Percentiles rank a stretch among this genome's conserved stretches.
Evolutionary conservation across 1,140 invertebrate genomes (phyloP).

Genomic region (Bactericera cockerelli): DNA sequence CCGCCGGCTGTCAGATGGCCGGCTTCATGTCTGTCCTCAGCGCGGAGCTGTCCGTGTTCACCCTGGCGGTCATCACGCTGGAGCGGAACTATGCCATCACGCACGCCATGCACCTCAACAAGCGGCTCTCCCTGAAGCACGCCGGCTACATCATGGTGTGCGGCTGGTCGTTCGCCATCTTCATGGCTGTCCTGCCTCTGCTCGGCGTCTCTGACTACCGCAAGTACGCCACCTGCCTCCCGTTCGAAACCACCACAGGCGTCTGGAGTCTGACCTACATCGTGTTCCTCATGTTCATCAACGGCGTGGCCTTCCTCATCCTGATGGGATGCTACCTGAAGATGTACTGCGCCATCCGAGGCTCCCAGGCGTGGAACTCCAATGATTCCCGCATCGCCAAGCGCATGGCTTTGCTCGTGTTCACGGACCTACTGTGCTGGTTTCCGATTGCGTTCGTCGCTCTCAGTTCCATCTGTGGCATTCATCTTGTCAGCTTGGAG

Average conservation of each 20-base stretch:
- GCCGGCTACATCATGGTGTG: slow-evolving; percentile 77
- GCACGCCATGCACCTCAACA: slow-evolving; percentile 94
- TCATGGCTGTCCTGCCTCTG: slow-evolving; percentile 77
- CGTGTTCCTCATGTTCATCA: slow-evolving; percentile 84
- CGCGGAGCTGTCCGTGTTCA: slow-evolving; percentile 88
- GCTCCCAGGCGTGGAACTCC: slow-evolving; percentile 89
- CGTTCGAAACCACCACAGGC: slow-evolving; percentile 72
- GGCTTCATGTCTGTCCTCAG: slow-evolving; percentile 92
- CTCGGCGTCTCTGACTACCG: slow-evolving; percentile 87
- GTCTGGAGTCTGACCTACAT: slow-evolving; percentile 69
- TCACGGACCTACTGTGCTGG: slow-evolving; percentile 96
- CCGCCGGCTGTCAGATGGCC: slow-evolving; percentile 77
- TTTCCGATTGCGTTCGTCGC: slow-evolving; percentile 95
- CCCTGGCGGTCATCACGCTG: slow-evolving; percentile 89
- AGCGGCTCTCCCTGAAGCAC: slow-evolving; percentile 67
- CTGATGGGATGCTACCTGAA: slow-evolving; percentile 91
- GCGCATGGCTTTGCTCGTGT: slow-evolving; percentile 89
- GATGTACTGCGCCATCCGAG: slow-evolving; percentile 92
- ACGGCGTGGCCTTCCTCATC: slow-evolving; percentile 83
- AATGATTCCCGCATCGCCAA: slow-evolving; percentile 95
- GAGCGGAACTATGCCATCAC: slow-evolving; percentile 95
- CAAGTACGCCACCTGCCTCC: slow-evolving; percentile 89
- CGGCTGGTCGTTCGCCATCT: slow-evolving; percentile 80
- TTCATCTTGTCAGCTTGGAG: slow-evolving; percentile 79
- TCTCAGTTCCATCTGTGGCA: slow-evolving; percentile 76